phyloP scores from a whole-genome alignment of 2,797 vertebrate genomes.

The Gambusia yucatana region DNA sequence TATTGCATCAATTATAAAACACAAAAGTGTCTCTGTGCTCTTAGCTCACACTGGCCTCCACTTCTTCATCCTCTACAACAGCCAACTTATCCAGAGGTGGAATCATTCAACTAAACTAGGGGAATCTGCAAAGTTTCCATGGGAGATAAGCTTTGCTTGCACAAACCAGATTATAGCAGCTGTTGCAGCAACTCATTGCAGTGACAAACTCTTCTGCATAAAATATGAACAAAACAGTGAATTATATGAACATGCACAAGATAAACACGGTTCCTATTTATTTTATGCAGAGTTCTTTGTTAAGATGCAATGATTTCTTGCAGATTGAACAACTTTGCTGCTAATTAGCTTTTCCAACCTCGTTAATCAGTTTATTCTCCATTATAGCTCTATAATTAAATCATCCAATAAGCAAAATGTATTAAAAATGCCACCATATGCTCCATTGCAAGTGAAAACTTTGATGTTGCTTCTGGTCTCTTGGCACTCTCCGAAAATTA shows the following conservation, averaged over 20 bases:
- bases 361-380: not conserved
- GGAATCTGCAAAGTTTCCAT: conserved; percentile 16
- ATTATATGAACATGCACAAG: not conserved
- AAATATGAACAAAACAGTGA: conserved; percentile 5
- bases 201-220: conserved; percentile 4
- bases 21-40: conserved; percentile 69
- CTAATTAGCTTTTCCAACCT: not conserved
- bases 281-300: not conserved
- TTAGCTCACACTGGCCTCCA: conserved; percentile 43
- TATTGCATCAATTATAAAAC: conserved; percentile 66
- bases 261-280: not conserved
- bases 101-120: conserved; percentile 36
- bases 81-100: conserved; percentile 32
- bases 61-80: conserved; percentile 36
- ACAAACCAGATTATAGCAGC: conserved; percentile 14
- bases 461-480: conserved; percentile 8
- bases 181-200: conserved; percentile 2
- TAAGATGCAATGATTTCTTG: conserved; percentile 7
- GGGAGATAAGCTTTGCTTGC: conserved; percentile 8
- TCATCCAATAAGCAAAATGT: not conserved
- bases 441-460: not conserved
- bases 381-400: not conserved
- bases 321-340: not conserved
- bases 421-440: not conserved
- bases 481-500: conserved; percentile 7